Evolutionary conservation across 2,888 invertebrate genomes (phyloP).

Genomic region (Anarsia innoxiella): DNA sequence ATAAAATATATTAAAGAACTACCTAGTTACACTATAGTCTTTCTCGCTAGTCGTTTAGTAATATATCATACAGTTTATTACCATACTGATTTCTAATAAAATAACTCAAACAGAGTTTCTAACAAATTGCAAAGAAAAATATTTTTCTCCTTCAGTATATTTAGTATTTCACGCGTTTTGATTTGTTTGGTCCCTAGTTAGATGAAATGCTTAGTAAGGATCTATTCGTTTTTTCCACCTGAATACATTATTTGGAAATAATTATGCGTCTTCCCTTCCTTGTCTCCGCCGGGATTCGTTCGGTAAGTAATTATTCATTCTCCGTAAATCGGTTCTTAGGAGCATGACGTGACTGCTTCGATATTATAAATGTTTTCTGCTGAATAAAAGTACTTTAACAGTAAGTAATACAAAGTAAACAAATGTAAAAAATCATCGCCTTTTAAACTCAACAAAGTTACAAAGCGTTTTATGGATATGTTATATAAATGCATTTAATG

Average conservation of each 20-base stretch:
- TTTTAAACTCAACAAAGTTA: no score
- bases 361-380: not conserved
- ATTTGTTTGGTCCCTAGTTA: not conserved
- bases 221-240: conserved; percentile 3
- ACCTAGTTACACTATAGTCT: not conserved
- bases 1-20: no score
- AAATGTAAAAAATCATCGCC: no score
- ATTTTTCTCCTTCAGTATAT: no score
- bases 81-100: not conserved
- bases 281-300: not conserved
- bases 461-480: no score
- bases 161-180: no score
- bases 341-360: not conserved
- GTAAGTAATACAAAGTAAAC: no score
- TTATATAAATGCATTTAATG: no score
- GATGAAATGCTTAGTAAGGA: not conserved
- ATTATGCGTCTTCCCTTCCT: not conserved
- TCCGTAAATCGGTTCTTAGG: not conserved
- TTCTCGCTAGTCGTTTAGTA: not conserved
- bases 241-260: conserved; percentile 1
- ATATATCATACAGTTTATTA: not conserved
- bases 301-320: conserved; percentile 2
- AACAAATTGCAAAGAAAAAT: not conserved
- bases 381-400: no score
- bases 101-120: not conserved